Base-by-base conservation (phyloP, 2,888 invertebrate genomes). In the Drosophila nr. fundita region DNA sequence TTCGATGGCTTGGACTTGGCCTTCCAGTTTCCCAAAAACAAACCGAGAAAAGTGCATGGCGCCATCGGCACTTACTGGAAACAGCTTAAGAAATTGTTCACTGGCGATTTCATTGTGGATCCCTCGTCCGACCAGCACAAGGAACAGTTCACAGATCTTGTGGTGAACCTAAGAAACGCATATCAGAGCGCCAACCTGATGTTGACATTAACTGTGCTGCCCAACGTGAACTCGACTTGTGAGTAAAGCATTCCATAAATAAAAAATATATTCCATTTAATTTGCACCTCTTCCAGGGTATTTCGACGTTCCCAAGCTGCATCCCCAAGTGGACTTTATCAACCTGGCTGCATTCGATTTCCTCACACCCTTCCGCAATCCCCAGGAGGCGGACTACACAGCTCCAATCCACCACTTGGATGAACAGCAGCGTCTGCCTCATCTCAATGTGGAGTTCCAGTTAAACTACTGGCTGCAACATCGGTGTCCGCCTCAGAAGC, bases 1-100 rank as follows among this genome's bases (percentile, higher is more conserved):
- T 98, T 98, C 84, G 98, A 98, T 91, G 98, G 98, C 4, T 93
- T 98, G 34, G 98, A 98, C 91, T 94, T 98, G 60, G 96, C 96
- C 2, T 97, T 97, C 96, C 96, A 97, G 92, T 96, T 97, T 93
- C 96, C 97, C 3, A 95, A 94, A 63, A 94, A 95, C 76, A 96
- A 96, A 90, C 96, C 96, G 27, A 96, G 97, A 94, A 97, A 97
- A 93, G 95, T 97, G 65, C 95, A 93, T 15, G 94, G 95, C 38
- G 94, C 94, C 7, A 92, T 95, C 80, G 94, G 95, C 93, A 91
- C 92, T 91, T 92, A 96, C 86, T 97, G 96, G 96, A 96, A 96
- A 82, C 95, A 95, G 8, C 92, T 97, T 69, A 97, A 97, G 94
- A 96, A 96, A 91, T 94, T 95, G 1, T 95, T 97, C 30, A 95